These are phyloP conservation scores for Acipenser ruthenus DNA, from an alignment of 2,797 vertebrate genomes.

Conservation along the genomic window DNA sequence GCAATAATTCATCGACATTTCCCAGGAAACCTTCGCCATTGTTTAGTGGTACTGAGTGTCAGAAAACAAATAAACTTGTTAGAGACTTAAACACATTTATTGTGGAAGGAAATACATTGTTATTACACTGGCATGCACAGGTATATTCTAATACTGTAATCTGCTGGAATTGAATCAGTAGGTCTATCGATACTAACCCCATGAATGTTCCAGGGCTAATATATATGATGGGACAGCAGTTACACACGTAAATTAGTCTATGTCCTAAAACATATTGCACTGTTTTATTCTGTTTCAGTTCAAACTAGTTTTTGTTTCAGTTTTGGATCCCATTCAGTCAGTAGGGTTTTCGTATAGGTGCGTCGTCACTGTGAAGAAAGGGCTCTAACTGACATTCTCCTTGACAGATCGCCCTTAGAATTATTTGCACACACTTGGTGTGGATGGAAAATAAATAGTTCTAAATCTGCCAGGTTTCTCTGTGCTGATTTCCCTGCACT, in stretches of 20 bases:
- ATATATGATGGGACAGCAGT: not conserved
- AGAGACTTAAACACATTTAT: not conserved
- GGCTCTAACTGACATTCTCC: not conserved
- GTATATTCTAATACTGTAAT: not conserved
- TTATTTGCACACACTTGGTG: not conserved
- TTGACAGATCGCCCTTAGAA: not conserved
- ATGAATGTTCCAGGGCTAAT: not conserved
- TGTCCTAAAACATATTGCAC: too few relatives aligned
- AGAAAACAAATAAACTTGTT: conserved; percentile 32
- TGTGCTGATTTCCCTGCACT: conserved; percentile 20
- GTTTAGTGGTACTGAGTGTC: conserved; percentile 29
- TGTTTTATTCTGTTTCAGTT: too few relatives aligned
- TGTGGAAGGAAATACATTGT: not conserved
- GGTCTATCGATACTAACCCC: too few relatives aligned
- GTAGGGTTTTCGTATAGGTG: too few relatives aligned
- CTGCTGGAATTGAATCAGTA: not conserved
- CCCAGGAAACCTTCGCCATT: conserved; percentile 33
- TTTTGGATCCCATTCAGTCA: too few relatives aligned
- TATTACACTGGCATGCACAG: not conserved
- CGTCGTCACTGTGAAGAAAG: not conserved
- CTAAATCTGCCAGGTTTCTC: conserved; percentile 1
- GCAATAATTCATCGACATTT: conserved; percentile 28
- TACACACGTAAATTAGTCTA: too few relatives aligned
- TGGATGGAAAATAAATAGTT: not conserved
- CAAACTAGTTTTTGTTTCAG: too few relatives aligned